Conservation (phyloP, 2,797 vertebrate genomes). For the Molossus alvarezi region DNA sequence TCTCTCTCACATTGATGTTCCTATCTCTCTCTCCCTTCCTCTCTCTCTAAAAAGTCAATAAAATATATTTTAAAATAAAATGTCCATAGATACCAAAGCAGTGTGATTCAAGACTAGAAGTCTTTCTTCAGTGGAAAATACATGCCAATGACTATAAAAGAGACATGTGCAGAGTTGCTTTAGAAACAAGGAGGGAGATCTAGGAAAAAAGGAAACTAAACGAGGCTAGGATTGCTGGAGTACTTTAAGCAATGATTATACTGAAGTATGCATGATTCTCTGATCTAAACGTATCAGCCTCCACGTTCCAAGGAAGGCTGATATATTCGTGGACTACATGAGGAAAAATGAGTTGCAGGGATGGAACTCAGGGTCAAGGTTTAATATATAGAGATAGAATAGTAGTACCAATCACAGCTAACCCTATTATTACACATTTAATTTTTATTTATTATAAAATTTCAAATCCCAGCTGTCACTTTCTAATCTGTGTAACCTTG, state of each 20-base stretch:
- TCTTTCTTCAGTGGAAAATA: constrained; percentile 18
- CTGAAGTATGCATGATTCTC: constrained; percentile 28
- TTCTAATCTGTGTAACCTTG: background rate
- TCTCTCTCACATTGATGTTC: no score
- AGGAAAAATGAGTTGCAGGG: background rate
- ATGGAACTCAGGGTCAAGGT: background rate
- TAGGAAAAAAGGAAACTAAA: constrained; percentile 57
- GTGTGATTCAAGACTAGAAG: background rate
- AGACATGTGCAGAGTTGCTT: background rate
- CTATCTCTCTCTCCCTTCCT: no score
- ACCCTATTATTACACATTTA: background rate
- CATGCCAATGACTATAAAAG: background rate
- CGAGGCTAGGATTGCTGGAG: background rate
- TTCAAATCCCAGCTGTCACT: background rate
- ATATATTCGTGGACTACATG: background rate
- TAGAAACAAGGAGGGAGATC: background rate
- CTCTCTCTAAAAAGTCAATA: no score
- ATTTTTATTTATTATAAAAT: background rate
- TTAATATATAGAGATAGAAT: background rate
- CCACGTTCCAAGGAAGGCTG: background rate
- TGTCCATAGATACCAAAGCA: background rate
- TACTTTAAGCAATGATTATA: background rate
- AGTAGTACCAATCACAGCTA: background rate
- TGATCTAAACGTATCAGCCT: constrained; percentile 18
- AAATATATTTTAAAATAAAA: background rate